A percentile compares a stretch with the other conserved stretches of the same genome.
These are phyloP conservation scores for Parazoanthus swiftii DNA, from an alignment of 92 coral and sea anemone species.

Conservation along the genomic window DNA sequence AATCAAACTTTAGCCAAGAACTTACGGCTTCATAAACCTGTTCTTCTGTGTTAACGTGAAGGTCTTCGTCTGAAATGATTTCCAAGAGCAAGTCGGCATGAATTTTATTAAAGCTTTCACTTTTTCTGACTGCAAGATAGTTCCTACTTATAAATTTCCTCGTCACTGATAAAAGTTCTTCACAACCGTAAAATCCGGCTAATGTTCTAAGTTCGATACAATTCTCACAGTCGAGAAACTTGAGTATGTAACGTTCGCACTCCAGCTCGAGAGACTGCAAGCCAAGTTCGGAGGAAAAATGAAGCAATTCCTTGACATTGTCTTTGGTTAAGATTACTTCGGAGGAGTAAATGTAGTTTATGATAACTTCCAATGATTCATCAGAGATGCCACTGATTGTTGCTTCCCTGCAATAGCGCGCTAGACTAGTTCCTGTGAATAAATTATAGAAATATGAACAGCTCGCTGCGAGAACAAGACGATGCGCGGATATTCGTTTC, in stretches of 20 bases:
- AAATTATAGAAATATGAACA: constrained; percentile 80
- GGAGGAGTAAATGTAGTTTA: constrained; percentile 79
- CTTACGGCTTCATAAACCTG: constrained; percentile 75
- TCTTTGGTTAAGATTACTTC: constrained; percentile 58
- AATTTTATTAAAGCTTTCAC: constrained; percentile 60
- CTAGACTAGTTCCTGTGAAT: constrained; percentile 68
- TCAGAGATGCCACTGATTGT: constrained; percentile 68
- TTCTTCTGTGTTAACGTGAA: constrained; percentile 77
- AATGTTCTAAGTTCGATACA: constrained; percentile 75
- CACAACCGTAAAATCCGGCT: constrained; percentile 68
- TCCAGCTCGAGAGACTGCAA: constrained; percentile 60
- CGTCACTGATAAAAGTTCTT: constrained; percentile 64
- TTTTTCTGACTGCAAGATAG: constrained; percentile 59
- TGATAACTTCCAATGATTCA: constrained; percentile 47
- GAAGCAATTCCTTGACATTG: constrained; percentile 70
- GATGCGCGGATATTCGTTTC: constrained; percentile 77
- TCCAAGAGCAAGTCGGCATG: constrained; percentile 59
- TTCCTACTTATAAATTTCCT: constrained; percentile 64
- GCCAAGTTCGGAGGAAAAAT: constrained; percentile 68
- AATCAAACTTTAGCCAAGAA: constrained; percentile 76
- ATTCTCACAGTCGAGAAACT: constrained; percentile 65
- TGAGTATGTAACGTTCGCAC: constrained; percentile 68
- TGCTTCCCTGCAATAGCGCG: constrained; percentile 68
- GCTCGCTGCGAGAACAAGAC: constrained; percentile 83
- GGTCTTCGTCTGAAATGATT: constrained; percentile 81